A percentile compares a stretch with the other conserved stretches of the same genome.
Conservation (phyloP, 2,113 vertebrate genomes). For the Larimichthys crocea region DNA sequence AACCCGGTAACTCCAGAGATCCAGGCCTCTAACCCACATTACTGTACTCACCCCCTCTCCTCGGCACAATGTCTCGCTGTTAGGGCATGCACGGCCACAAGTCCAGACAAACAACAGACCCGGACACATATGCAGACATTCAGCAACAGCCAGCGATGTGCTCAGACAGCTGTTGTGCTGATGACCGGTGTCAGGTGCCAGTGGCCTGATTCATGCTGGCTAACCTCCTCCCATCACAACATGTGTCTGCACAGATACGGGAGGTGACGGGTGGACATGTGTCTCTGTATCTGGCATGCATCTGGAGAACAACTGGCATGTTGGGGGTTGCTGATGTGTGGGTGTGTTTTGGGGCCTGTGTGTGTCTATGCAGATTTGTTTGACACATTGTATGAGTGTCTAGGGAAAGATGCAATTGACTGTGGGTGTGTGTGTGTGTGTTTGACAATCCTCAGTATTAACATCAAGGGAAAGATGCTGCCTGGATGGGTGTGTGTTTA, state of each 20-base stretch:
- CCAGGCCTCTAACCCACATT: neutral
- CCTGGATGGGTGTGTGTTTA: constrained; percentile 17
- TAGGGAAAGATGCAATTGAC: neutral
- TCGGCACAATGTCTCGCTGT: constrained; percentile 31
- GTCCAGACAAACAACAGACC: constrained; percentile 58
- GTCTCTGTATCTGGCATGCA: constrained; percentile 58
- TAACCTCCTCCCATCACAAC: constrained; percentile 64
- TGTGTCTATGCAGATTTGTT: neutral
- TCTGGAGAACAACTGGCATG: constrained; percentile 69
- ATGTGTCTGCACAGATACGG: constrained; percentile 66
- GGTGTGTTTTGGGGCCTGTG: neutral
- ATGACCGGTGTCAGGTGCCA: constrained; percentile 77
- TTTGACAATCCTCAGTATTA: constrained; percentile 7
- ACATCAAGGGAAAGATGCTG: constrained; percentile 16
- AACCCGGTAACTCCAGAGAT: constrained; percentile 9
- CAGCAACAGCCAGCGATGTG: constrained; percentile 46
- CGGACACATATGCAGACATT: constrained; percentile 47
- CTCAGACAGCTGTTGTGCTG: constrained; percentile 72
- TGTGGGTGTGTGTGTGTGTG: constrained; percentile 11
- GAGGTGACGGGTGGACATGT: constrained; percentile 63
- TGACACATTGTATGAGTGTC: neutral
- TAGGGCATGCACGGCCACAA: constrained; percentile 33
- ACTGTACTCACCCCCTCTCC: neutral
- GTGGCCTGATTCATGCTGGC: constrained; percentile 73
- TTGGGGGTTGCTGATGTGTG: constrained; percentile 1